Base-by-base conservation (phyloP, 2,113 vertebrate genomes). In the Odontophorus gujanensis region DNA sequence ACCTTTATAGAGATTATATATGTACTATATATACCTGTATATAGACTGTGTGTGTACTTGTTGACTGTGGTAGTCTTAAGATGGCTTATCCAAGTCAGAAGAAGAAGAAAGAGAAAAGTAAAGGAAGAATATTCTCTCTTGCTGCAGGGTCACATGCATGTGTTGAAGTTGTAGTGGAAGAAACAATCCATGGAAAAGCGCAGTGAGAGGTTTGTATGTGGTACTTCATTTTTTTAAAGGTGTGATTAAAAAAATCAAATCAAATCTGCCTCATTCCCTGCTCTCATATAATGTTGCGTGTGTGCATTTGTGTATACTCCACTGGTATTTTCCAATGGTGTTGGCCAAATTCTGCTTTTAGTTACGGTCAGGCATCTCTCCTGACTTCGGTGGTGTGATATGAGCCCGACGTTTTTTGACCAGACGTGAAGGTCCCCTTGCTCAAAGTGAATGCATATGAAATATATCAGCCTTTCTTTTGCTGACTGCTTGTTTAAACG, bases 311-410 rank as follows among this genome's bases (percentile, higher is more conserved):
- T 95, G 78, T 96, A 93, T 95, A 76, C 11, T 90, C 45, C 66
- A 82, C 90, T 92, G 94, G 80, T 95, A 95, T 94, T 96, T 96
- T 97, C 95, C 94, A 94, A 92, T 94, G 88, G 91, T 95, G 69
- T 96, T 95, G 91, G 92, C 94, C 94, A 96, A 95, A 95, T 94
- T 95, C 93, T 96, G 93, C 92, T 95, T 95, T 97, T 94, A 93
- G 90, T 95, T 95, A 95, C 94, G 90, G 91, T 96, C 94, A 95
- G 94, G 91, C 92, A 93, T 93, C 93, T 95, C 95, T 96, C 88
- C 92, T 96, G 80, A 95, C 93, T 94, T 92, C 45, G 73, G 81
- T 93, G 92, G 94, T 95, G 92, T 94, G 92, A 94, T 95, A 95
- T 96, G 96, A 96, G 95, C 91, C 95, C 96, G 94, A 96, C 92